Conservation (phyloP, 53 echinoderm and acorn worm species). For the Actinopyga echinites region DNA sequence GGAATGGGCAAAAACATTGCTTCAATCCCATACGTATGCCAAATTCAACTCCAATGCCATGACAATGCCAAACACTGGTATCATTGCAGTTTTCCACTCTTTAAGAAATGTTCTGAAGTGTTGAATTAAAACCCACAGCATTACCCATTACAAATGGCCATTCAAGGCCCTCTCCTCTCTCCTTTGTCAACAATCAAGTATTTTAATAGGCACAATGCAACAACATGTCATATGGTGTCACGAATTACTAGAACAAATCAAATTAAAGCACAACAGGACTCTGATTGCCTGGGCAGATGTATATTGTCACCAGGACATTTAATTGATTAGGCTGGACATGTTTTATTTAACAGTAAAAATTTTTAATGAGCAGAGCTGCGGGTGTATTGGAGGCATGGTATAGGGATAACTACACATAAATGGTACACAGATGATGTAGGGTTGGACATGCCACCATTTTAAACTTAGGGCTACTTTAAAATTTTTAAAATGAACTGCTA, state of each 20-base stretch:
- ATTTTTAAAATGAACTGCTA: too few relatives aligned
- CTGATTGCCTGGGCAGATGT: slow-evolving; percentile 30
- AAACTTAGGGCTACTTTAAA: too few relatives aligned
- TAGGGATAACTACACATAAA: too few relatives aligned
- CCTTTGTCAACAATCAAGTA: slow-evolving; percentile 1
- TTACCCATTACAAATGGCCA: not conserved
- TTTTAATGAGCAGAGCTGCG: slow-evolving; percentile 16
- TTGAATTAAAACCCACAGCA: too few relatives aligned
- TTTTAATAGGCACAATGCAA: slow-evolving; percentile 10
- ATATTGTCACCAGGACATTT: not conserved
- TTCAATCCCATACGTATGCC: too few relatives aligned
- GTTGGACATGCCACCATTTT: too few relatives aligned
- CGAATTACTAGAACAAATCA: not conserved
- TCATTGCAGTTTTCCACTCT: too few relatives aligned
- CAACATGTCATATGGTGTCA: not conserved
- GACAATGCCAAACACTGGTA: too few relatives aligned
- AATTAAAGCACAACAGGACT: slow-evolving; percentile 9
- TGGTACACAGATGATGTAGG: too few relatives aligned
- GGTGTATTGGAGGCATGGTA: not conserved
- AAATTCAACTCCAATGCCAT: too few relatives aligned
- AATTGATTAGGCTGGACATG: slow-evolving; percentile 32
- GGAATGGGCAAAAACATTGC: too few relatives aligned
- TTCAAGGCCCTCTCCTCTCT: not conserved
- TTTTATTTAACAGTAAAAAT: slow-evolving; percentile 30
- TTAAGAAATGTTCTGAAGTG: too few relatives aligned